Evolutionary conservation across 2,888 invertebrate genomes (phyloP), one percentile per base, ranked within the genome.

Genomic region (Tetropium fuscum): DNA sequence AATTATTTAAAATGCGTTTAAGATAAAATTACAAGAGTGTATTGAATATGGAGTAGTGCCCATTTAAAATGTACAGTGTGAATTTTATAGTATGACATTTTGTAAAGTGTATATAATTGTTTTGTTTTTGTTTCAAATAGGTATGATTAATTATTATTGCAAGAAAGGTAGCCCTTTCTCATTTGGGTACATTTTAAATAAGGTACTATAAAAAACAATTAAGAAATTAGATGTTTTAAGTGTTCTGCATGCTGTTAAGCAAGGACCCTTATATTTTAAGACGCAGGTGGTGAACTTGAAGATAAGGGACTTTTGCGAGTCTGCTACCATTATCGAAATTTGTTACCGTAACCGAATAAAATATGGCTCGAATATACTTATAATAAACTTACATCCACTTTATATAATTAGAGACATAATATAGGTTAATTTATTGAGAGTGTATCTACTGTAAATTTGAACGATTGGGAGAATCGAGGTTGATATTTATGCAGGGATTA

Each of bases 281-380:
- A 38, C 60, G 41, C 55, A 55, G 60, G 60, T 60, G 55, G 48
- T 36, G 55, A 55, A 60, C 55, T 44, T 60, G 36, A 58, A 34
- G 53, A 55, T 55, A 55, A 55, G 60, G 49, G 51, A 47, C 22
- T 43, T 43, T 34, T 34, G 44, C 43, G 16, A 43, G 53, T 43
- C 20, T 44, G 45, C 53, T 45, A 58, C 44, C 65, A 68, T 68
- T 68, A 68, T 66, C 66, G 60, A 60, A 68, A 68, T 68, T 68
- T 68, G 65, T 61, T 60, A 53, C 64, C 60, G 49, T 66, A 57
- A 60, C 59, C 60, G 62, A 64, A 66, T 68, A 59, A 68, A 65
- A 68, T 68, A 64, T 66, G 56, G 57, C 68, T 66, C 61, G 64
- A 66, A 68, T 66, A 64, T 58, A 61, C 51, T 60, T 60, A 36